Evolutionary conservation across 2,113 vertebrate genomes (phyloP), one percentile per base, ranked within the genome.

Genomic region (Myocastor coypus): DNA sequence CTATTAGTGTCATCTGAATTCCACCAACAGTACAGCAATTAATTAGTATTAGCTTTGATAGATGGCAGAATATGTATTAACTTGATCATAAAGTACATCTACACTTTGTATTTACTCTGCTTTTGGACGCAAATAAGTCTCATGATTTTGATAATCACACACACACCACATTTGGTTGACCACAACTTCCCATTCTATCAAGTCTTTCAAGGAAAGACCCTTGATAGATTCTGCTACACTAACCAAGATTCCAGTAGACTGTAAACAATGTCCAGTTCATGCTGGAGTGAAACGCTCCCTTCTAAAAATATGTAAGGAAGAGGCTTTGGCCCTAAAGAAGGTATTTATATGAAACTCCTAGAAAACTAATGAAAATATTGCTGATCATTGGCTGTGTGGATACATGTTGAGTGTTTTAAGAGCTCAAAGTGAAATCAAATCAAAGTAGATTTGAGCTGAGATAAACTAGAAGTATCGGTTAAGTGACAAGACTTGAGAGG

Each of bases 291-390:
- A 98, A 98, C 96, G 63, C 94, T 66, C 98, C 97, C 97, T 99
- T 98, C 99, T 99, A 98, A 98, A 90, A 96, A 80, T 95, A 96
- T 98, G 87, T 96, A 98, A 99, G 98, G 95, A 98, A 98, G 98
- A 97, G 37, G 57, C 4, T 11, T 95, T 97, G 92, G 96, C 97
- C 97, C 94, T 95, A 96, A 83, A 96, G 97, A 97, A 97, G 96
- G 98, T 98, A 98, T 98, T 98, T 98, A 96, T 90, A 24, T 97
- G 16, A 80, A 93, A 98, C 83, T 92, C 92, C 64, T 64, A 92
- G 97, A 98, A 97, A 96, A 93, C 97, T 98, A 97, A 97, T 98
- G 97, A 97, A 98, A 98, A 97, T 98, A 94, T 98, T 98, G 93
- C 96, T 97, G 66, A 96, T 93, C 89, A 84, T 86, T 92, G 84